phyloP scores from a whole-genome alignment of 2,888 invertebrate species.

The Nipponacmea schrenckii region DNA sequence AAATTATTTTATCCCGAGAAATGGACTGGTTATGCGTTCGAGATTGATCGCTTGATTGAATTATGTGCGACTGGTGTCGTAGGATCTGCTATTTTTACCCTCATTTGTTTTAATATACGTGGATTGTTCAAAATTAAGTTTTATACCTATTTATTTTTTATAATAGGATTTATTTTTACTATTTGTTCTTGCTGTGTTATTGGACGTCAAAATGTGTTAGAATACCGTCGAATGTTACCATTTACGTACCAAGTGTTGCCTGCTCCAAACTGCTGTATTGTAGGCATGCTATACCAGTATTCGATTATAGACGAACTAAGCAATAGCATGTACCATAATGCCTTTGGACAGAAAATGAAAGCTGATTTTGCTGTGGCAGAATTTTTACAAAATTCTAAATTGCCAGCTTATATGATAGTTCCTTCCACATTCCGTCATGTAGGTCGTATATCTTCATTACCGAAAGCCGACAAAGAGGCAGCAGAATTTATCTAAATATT shows the following conservation, averaged over 20 bases:
- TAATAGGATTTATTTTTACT: conserved; percentile 33
- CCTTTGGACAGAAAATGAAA: conserved; percentile 35
- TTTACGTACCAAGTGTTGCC: conserved; percentile 47
- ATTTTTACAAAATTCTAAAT: conserved; percentile 32
- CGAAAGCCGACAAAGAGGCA: conserved; percentile 35
- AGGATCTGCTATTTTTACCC: conserved; percentile 36
- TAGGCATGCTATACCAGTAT: conserved; percentile 59
- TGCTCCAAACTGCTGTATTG: conserved; percentile 64
- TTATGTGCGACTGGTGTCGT: conserved; percentile 46
- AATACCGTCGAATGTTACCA: conserved; percentile 48
- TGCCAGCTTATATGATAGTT: conserved; percentile 50
- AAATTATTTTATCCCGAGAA: conserved; percentile 64
- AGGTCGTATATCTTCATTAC: conserved; percentile 56
- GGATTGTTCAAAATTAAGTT: background rate
- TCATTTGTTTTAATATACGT: conserved; percentile 11
- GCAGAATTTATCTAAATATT: conserved; percentile 37
- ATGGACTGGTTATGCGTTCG: conserved; percentile 57
- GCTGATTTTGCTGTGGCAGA: conserved; percentile 57
- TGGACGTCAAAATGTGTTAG: conserved; percentile 56
- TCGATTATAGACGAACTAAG: conserved; percentile 38
- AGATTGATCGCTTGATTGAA: conserved; percentile 47
- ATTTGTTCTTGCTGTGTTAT: conserved; percentile 36
- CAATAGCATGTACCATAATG: conserved; percentile 35
- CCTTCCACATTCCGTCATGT: conserved; percentile 62
- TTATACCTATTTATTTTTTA: conserved; percentile 28